Conservation (phyloP, 2,888 invertebrate genomes). For the Dryococelus australis region DNA sequence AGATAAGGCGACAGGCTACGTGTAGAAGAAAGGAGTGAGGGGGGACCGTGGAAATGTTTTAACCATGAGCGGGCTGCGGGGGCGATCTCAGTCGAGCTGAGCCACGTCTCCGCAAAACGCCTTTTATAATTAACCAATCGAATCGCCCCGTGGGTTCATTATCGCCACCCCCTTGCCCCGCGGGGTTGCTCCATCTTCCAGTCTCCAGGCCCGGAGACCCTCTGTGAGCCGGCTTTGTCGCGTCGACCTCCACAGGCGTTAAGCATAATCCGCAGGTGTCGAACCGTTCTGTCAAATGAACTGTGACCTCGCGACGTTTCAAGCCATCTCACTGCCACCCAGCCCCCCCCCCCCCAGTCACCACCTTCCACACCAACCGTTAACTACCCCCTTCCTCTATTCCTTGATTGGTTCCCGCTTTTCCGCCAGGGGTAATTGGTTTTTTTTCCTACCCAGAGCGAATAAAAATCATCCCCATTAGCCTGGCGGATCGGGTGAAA, state of each 20-base stretch:
- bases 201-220: too few species aligned
- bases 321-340: background rate
- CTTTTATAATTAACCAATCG: constrained; percentile 16
- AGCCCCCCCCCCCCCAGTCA: background rate
- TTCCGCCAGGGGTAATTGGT: background rate
- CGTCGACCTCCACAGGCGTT: too few species aligned
- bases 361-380: too few species aligned
- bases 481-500: background rate
- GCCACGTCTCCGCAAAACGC: background rate
- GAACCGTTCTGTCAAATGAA: background rate
- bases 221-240: too few species aligned
- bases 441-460: background rate
- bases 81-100: background rate
- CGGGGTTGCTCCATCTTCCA: background rate
- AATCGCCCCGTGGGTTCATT: background rate
- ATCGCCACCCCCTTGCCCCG: background rate
- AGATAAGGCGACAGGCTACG: background rate
- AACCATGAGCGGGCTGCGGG: background rate
- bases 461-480: constrained; percentile 16
- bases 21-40: background rate
- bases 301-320: background rate
- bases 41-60: background rate
- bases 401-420: background rate
- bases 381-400: background rate
- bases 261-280: background rate